Evolutionary conservation across 2,888 invertebrate genomes (phyloP).

Genomic region (Hirtodrosophila duncani): DNA sequence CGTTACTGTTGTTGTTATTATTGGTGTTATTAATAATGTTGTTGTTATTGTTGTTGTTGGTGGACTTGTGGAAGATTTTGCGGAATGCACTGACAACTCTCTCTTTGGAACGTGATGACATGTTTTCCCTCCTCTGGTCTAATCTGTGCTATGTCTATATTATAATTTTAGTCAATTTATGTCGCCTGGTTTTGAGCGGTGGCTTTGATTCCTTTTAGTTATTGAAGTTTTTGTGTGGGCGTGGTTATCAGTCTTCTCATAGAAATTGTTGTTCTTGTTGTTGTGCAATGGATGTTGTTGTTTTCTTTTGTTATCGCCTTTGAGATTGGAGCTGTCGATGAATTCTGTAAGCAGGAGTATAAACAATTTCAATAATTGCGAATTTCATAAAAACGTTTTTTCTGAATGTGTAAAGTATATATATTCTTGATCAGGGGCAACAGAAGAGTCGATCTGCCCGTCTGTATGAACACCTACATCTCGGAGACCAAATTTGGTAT

Average conservation of each 20-base stretch:
- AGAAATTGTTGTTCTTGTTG: constrained; percentile 20
- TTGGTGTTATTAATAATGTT: constrained; percentile 76
- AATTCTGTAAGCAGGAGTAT: too few species aligned
- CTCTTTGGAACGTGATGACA: constrained; percentile 89
- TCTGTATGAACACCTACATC: too few species aligned
- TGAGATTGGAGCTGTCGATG: neutral
- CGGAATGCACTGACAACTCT: constrained; percentile 89
- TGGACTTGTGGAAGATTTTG: constrained; percentile 84
- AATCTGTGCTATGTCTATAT: too few species aligned
- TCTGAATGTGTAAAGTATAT: too few species aligned
- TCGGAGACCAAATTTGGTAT: too few species aligned
- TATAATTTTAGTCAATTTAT: constrained; percentile 6
- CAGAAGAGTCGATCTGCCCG: too few species aligned
- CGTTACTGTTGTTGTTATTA: constrained; percentile 79
- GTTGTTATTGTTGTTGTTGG: constrained; percentile 82
- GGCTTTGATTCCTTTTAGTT: constrained; percentile 27
- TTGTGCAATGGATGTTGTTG: neutral
- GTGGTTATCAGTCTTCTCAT: constrained; percentile 53
- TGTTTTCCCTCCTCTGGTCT: too few species aligned
- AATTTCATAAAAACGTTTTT: too few species aligned
- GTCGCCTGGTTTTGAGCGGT: constrained; percentile 23
- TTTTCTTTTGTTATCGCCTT: too few species aligned
- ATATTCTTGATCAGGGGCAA: too few species aligned
- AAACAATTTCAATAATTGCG: neutral
- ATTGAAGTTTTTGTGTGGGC: constrained; percentile 19